These are phyloP conservation scores for Rutilus rutilus DNA, from an alignment of 2,113 vertebrate species.

Conservation along the genomic window DNA sequence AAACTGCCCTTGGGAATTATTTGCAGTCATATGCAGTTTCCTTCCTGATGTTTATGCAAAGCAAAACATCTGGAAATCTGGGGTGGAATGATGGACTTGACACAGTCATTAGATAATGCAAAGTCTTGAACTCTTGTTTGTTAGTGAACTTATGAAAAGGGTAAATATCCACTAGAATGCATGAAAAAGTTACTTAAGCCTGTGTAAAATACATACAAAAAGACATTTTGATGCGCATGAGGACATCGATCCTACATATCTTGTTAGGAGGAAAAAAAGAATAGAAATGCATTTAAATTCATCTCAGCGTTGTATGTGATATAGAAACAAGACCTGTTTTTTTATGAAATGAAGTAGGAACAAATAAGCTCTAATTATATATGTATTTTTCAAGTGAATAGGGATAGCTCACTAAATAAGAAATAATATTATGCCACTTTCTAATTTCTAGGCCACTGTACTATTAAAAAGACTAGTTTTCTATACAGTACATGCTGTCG, in stretches of 20 bases:
- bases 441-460: slow-evolving; percentile 37
- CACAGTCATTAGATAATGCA: background rate
- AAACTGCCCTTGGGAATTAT: background rate
- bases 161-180: background rate
- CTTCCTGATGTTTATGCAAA: background rate
- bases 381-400: slow-evolving; percentile 50
- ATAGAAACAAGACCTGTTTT: slow-evolving; percentile 55
- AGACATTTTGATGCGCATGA: background rate
- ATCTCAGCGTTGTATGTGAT: slow-evolving; percentile 43
- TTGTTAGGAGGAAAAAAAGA: background rate
- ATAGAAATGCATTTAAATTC: background rate
- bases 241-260: background rate
- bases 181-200: background rate
- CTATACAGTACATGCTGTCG: background rate
- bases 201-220: slow-evolving; percentile 8
- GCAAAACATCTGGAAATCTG: slow-evolving; percentile 4
- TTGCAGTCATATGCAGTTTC: background rate
- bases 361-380: slow-evolving; percentile 79
- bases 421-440: slow-evolving; percentile 45
- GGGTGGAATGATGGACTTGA: background rate
- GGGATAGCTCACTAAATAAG: slow-evolving; percentile 50
- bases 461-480: slow-evolving; percentile 31
- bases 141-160: background rate
- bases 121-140: background rate
- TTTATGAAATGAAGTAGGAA: slow-evolving; percentile 76